Evolutionary conservation across 2,888 invertebrate genomes (phyloP), one percentile per base, ranked within the genome.

Genomic region (Nowickia ferox): DNA sequence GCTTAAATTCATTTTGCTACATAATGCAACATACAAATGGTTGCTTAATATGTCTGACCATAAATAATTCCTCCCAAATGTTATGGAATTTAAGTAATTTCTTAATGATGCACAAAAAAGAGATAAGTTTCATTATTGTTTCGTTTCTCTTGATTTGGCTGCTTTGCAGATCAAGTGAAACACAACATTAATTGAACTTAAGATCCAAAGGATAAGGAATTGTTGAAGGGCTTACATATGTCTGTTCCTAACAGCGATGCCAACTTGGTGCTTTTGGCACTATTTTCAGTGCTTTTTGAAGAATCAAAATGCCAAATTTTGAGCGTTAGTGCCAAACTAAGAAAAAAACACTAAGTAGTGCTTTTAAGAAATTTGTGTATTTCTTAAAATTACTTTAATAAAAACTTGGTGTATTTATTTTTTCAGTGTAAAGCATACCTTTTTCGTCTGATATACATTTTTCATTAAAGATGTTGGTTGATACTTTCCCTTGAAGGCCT

Each of bases 71-170:
- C 79, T 72, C 53, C 76, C 68, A 65, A 79, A 86, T 83, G 17
- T 80, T 86, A 72, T 83, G 83, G 83, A 83, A 86, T 83, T 86
- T 66, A 66, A 83, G 86, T 78, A 83, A 86, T 86, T 86, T 76
- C 61, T 83, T 86, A 86, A 86, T 86, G 86, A 86, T 83, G 83
- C 83, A 77, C 57, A 71, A 71, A 86, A 79, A 76, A 38, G 19
- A 82, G 83, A 84, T 84, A 84, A 84, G 59, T 59, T 68, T 22
- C 30, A 30, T 30, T 30, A 30, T 15, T 51, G 19, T 48, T 44
- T 22, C 55, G 40, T 57, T 42, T 15, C 51, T 63, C 22, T 51
- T 11, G 15, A 46, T 22, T 48, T 51, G 42, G 19, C 48, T 42
- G 6, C 55, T 74, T 19, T 40, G 13, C 13, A 30, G 42, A 40